phyloP scores from a whole-genome alignment of 2,113 vertebrate species.

The Rhynchopsitta pachyrhyncha region DNA sequence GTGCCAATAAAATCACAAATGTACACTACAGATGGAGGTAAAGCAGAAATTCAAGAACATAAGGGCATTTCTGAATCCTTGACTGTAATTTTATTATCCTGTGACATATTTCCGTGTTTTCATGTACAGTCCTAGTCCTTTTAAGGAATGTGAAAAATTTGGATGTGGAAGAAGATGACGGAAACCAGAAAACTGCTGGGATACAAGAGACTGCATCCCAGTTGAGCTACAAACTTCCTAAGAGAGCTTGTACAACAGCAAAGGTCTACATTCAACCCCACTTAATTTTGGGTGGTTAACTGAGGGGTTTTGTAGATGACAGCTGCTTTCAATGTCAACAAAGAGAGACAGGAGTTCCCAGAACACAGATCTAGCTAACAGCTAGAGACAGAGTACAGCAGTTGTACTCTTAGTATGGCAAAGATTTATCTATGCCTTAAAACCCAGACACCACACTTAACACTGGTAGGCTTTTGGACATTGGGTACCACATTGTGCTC shows the following conservation, averaged over 20 bases:
- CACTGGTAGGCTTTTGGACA: background rate
- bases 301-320: background rate
- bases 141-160: background rate
- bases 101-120: background rate
- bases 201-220: background rate
- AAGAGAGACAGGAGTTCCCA: background rate
- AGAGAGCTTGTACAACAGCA: background rate
- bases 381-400: background rate
- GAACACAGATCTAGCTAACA: accelerated
- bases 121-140: background rate
- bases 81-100: background rate
- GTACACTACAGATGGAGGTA: background rate
- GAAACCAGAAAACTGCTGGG: background rate
- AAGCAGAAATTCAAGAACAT: background rate
- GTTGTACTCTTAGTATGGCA: background rate
- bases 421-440: background rate
- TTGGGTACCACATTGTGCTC: accelerated
- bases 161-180: background rate
- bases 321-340: background rate
- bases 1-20: background rate
- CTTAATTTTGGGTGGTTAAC: background rate
- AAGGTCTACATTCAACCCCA: background rate
- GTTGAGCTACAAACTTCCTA: background rate
- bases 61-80: background rate
- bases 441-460: background rate